phyloP scores from a whole-genome alignment of 2,888 invertebrate species.

The Syritta pipiens region DNA sequence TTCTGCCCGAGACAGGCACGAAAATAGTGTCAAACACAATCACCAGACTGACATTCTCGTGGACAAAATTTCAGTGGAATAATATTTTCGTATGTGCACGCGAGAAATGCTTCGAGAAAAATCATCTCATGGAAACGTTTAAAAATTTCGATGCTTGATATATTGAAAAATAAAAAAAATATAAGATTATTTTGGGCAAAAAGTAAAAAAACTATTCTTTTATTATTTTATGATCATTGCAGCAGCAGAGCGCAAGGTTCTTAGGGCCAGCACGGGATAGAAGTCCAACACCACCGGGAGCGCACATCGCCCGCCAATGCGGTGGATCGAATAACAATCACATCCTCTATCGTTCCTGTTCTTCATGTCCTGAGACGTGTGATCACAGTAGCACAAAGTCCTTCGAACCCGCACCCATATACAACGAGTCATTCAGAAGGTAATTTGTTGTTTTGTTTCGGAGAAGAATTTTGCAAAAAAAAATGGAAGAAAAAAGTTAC shows the following conservation, averaged over 20 bases:
- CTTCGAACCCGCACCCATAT: slow-evolving; percentile 75
- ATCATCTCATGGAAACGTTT: slow-evolving; percentile 11
- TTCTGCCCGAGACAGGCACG: background rate
- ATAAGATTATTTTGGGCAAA: too few relatives aligned
- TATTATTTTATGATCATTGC: slow-evolving; percentile 65
- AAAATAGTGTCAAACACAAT: slow-evolving; percentile 41
- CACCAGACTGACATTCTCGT: background rate
- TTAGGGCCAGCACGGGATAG: slow-evolving; percentile 80
- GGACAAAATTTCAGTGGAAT: background rate
- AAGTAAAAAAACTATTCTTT: background rate
- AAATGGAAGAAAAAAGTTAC: too few relatives aligned
- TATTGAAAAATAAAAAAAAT: too few relatives aligned
- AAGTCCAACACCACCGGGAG: slow-evolving; percentile 79
- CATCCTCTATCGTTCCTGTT: slow-evolving; percentile 78
- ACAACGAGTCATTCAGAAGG: slow-evolving; percentile 79
- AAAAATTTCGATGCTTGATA: too few relatives aligned
- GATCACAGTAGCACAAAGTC: slow-evolving; percentile 79
- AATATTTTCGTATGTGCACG: slow-evolving; percentile 18
- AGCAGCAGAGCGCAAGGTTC: slow-evolving; percentile 81
- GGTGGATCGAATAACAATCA: slow-evolving; percentile 76
- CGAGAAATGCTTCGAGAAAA: background rate
- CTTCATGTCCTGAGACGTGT: slow-evolving; percentile 78
- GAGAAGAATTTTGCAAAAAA: background rate
- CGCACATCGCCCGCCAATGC: slow-evolving; percentile 75
- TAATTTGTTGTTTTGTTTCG: slow-evolving; percentile 57